Conservation (phyloP, 2,888 invertebrate genomes). For the Emmelina monodactyla region DNA sequence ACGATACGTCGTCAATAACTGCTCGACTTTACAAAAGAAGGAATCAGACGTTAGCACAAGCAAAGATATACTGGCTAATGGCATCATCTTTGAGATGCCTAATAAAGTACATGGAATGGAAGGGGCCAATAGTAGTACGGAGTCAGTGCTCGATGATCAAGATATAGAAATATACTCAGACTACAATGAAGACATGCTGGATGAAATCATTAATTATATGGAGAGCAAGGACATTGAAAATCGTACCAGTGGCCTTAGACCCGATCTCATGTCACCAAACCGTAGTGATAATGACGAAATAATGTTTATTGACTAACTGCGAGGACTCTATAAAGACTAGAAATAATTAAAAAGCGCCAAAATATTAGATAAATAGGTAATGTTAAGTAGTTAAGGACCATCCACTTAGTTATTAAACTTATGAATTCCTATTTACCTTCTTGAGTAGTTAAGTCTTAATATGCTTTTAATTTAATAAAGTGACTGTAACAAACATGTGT, state of each 20-base stretch:
- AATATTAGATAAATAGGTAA: too few species aligned
- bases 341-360: too few species aligned
- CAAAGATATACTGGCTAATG: neutral
- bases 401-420: too few species aligned
- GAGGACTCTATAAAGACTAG: too few species aligned
- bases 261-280: conserved; percentile 35
- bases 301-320: conserved; percentile 36
- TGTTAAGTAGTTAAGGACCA: too few species aligned
- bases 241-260: conserved; percentile 23
- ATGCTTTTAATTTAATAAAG: too few species aligned
- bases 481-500: too few species aligned
- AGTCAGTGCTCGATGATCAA: neutral
- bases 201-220: conserved; percentile 51
- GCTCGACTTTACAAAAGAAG: conserved; percentile 24
- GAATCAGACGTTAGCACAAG: too few species aligned
- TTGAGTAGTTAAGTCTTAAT: too few species aligned
- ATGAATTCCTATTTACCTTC: too few species aligned
- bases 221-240: conserved; percentile 25
- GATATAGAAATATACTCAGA: neutral
- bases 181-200: conserved; percentile 38
- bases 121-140: neutral
- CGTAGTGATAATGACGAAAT: conserved; percentile 37
- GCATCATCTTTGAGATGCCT: too few species aligned
- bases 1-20: conserved; percentile 27
- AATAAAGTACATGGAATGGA: neutral